These are phyloP conservation scores for Nomada goodeniana DNA, from an alignment of 2,888 invertebrate species.

Conservation along the genomic window DNA sequence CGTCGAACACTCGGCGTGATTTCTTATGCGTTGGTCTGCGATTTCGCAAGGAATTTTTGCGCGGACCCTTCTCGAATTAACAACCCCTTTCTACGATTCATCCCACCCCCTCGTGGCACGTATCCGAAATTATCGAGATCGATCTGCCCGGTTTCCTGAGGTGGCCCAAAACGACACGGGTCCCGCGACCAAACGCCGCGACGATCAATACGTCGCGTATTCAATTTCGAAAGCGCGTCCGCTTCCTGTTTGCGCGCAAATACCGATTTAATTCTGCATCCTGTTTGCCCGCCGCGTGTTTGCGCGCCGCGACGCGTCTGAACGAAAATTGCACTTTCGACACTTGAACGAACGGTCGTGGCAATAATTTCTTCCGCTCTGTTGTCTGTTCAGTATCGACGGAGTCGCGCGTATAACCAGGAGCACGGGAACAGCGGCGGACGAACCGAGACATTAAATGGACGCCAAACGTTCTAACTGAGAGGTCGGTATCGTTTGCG, in stretches of 20 bases:
- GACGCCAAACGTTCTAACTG: too few relatives aligned
- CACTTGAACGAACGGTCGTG: conserved; percentile 18
- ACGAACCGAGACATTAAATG: too few relatives aligned
- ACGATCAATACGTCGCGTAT: conserved; percentile 65
- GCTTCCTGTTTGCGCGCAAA: conserved; percentile 76
- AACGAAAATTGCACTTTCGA: conserved; percentile 69
- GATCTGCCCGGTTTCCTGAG: conserved; percentile 6
- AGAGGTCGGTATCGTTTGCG: background rate
- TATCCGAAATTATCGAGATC: conserved; percentile 19
- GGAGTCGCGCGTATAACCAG: too few relatives aligned
- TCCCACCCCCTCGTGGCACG: background rate
- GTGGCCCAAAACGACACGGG: background rate
- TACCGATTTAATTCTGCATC: conserved; percentile 77
- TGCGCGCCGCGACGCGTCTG: conserved; percentile 57
- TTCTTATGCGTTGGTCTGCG: background rate
- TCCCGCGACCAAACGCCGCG: conserved; percentile 8
- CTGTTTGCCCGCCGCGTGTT: conserved; percentile 73
- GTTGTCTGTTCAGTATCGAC: background rate
- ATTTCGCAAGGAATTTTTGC: background rate
- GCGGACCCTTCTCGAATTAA: background rate
- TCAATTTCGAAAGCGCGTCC: conserved; percentile 74
- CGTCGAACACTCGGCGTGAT: too few relatives aligned
- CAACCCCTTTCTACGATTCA: background rate
- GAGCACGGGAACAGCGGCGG: too few relatives aligned
- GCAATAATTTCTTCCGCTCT: background rate